Base-by-base conservation (phyloP, 2,797 vertebrate species). In the Cirrhinus molitorella region DNA sequence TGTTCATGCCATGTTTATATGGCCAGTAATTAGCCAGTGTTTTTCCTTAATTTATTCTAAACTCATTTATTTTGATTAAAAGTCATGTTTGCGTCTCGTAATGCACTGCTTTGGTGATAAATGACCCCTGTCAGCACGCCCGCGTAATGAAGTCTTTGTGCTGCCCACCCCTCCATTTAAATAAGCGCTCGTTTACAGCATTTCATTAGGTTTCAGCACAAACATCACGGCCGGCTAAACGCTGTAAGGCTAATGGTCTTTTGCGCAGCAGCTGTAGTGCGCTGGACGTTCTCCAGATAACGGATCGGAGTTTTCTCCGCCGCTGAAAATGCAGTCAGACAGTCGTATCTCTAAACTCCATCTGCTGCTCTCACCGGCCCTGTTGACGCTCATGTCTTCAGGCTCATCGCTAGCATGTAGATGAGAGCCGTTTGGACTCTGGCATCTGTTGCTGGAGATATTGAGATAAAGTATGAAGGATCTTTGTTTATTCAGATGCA, bases 201-300 rank as follows among this genome's bases (percentile, higher is more conserved):
- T 86, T 87, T 93, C 91, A 92, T 93, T 92, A 90, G 55, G 88
- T 76, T 86, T 45, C 76, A 78, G 87, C 84, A 90, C 85, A 90
- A 93, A 91, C 89, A 86, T 87, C 81, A 75, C 77, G 57, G 76
- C 84, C 63, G 49, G 43, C 83, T 72, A 31, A 23, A 40, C 28
- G 68, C 63, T 61, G 34, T 72, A 53, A 23, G 63, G n/a, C 61
- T 25, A 14, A 59, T 59, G 25, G 25, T 16, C 12, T 34, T 72
- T n/a, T 3, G 23, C 45, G 57, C 40, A 67, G 34, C 73, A 81
- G 73, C 82, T 81, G 66, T 59, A 65, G 53, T 67, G 19, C 17
- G 17, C 70, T 83, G 81, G 72, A 70, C 34, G 9, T 34, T n/a
- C 23, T 85, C 84, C 86, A 76, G 53, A 34, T 45, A 9, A 25